A percentile compares a stretch with the other conserved stretches of the same genome.
phyloP scores from a whole-genome alignment of 2,113 vertebrate species.

The Vulpes lagopus region DNA sequence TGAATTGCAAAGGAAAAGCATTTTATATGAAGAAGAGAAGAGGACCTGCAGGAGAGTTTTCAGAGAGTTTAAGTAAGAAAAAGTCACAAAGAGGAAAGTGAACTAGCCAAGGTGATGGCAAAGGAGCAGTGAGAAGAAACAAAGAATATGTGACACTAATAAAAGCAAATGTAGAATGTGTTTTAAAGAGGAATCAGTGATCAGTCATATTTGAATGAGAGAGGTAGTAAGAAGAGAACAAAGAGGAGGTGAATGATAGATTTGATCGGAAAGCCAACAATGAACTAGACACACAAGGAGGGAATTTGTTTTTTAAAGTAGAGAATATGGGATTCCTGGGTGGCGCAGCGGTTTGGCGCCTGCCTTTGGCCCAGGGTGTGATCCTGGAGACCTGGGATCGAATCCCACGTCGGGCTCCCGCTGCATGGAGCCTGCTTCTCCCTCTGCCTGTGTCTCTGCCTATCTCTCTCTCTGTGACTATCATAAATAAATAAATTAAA shows the following conservation, averaged over 20 bases:
- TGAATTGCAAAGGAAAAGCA: neutral
- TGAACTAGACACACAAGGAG: neutral
- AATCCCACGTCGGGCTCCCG: no score
- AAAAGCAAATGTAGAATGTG: neutral
- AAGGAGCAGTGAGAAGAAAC: neutral
- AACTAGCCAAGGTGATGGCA: neutral
- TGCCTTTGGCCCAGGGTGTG: no score
- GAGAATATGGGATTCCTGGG: neutral
- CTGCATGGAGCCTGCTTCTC: no score
- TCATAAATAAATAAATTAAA: no score
- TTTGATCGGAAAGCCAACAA: neutral
- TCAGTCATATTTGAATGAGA: neutral
- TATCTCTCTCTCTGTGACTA: no score
- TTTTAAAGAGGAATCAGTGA: neutral
- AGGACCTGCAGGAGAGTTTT: neutral
- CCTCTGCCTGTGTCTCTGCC: no score
- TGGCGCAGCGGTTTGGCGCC: no score
- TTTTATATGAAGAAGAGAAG: neutral
- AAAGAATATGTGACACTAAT: no score
- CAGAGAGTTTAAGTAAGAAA: neutral
- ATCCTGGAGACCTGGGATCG: no score
- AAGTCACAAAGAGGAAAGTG: neutral
- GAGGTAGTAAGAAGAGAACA: neutral
- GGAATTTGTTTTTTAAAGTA: neutral
- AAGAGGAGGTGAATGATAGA: neutral